These are phyloP conservation scores for Melanostigma gelatinosum DNA, from an alignment of 2,113 vertebrate species.

Conservation along the genomic window DNA sequence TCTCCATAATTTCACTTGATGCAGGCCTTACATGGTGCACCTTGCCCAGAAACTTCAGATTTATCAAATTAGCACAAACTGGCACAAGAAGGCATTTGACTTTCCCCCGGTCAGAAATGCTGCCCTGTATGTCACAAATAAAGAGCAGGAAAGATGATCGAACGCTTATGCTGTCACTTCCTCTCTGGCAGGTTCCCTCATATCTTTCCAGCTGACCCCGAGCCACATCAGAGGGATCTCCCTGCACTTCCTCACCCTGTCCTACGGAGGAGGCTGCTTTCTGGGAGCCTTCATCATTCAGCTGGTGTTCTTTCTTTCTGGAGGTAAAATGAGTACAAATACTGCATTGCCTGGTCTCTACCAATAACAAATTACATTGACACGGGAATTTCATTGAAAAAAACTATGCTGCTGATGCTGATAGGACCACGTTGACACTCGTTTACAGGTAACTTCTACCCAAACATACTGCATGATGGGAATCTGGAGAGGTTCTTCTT, in stretches of 20 bases:
- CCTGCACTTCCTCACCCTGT: slow-evolving; percentile 89
- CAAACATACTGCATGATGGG: slow-evolving; percentile 87
- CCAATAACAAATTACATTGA: background rate
- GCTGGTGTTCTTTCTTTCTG: slow-evolving; percentile 83
- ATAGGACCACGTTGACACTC: background rate
- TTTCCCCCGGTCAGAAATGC: background rate
- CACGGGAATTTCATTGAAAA: background rate
- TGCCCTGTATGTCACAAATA: background rate
- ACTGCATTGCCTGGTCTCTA: background rate
- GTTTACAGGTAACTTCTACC: slow-evolving; percentile 90
- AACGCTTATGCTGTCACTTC: slow-evolving; percentile 10
- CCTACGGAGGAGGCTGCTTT: slow-evolving; percentile 90
- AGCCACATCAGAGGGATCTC: slow-evolving; percentile 86
- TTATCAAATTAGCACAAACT: background rate
- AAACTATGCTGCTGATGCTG: background rate
- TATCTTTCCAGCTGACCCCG: slow-evolving; percentile 87
- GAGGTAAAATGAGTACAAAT: slow-evolving; percentile 81
- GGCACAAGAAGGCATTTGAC: background rate
- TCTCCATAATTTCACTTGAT: background rate
- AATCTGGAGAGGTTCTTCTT: slow-evolving; percentile 94
- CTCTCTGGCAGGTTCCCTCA: slow-evolving; percentile 83
- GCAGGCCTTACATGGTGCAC: background rate
- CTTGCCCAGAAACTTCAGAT: background rate
- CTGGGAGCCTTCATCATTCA: slow-evolving; percentile 88
- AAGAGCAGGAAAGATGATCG: background rate